A percentile compares a stretch with the other conserved stretches of the same genome.
phyloP scores from a whole-genome alignment of 2,888 invertebrate species.

The Cryptus armator region DNA sequence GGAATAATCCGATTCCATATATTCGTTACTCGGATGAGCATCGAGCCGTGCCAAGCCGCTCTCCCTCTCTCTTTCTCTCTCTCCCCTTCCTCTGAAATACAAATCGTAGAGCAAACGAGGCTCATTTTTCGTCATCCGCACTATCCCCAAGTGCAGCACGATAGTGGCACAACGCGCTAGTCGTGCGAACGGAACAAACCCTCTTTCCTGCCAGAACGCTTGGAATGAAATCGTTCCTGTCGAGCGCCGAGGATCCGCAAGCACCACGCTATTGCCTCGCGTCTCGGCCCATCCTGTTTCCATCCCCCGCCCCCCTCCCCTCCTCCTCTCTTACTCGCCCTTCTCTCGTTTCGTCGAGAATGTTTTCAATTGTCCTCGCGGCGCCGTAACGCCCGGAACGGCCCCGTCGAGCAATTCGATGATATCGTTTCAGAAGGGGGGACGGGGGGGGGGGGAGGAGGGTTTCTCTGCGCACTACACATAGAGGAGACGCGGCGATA shows the following conservation, averaged over 20 bases:
- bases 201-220: constrained; percentile 6
- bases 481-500: constrained; percentile 31
- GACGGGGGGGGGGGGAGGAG: too few relatives aligned
- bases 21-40: too few relatives aligned
- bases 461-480: constrained; percentile 4
- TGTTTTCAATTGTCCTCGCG: constrained; percentile 56
- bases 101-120: constrained; percentile 16
- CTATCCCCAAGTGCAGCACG: not conserved
- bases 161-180: not conserved
- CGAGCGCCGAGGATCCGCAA: constrained; percentile 21
- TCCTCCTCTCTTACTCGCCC: not conserved
- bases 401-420: constrained; percentile 44
- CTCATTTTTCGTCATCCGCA: constrained; percentile 27
- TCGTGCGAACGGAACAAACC: not conserved
- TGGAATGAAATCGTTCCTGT: constrained; percentile 47
- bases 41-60: too few relatives aligned
- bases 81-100: not conserved
- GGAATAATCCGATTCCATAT: too few relatives aligned
- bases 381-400: constrained; percentile 54
- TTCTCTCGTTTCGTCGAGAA: constrained; percentile 39
- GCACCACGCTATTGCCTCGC: constrained; percentile 24
- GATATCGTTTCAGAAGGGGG: constrained; percentile 35
- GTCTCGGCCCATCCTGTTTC: constrained; percentile 19
- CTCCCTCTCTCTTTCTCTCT: too few relatives aligned
- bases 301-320: constrained; percentile 1